These are phyloP conservation scores for Tenthredo amoena DNA, from an alignment of 2,888 invertebrate species.

Conservation along the genomic window DNA sequence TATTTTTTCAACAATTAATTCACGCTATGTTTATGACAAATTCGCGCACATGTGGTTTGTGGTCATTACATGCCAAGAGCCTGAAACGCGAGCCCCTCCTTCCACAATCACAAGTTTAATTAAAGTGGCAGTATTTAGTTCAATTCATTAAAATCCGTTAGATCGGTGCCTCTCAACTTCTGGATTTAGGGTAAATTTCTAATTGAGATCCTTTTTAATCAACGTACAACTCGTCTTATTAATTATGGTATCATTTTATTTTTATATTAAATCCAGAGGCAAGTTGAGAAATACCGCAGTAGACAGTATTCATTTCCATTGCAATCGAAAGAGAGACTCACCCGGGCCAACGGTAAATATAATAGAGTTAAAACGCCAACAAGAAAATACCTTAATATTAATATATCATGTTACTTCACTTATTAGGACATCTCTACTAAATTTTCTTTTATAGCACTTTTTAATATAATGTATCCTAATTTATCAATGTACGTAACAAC, in stretches of 20 bases:
- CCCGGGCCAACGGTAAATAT: slow-evolving; percentile 68
- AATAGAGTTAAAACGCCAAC: slow-evolving; percentile 75
- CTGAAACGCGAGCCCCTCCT: slow-evolving; percentile 68
- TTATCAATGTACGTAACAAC: slow-evolving; percentile 75
- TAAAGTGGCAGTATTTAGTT: slow-evolving; percentile 69
- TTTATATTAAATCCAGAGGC: neutral
- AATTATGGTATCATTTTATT: slow-evolving; percentile 46
- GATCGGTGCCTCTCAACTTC: slow-evolving; percentile 60
- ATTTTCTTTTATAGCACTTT: slow-evolving; percentile 67
- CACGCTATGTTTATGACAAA: slow-evolving; percentile 64
- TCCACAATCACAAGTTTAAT: slow-evolving; percentile 61
- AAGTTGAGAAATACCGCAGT: slow-evolving; percentile 52
- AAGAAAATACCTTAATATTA: slow-evolving; percentile 73
- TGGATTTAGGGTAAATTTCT: slow-evolving; percentile 30
- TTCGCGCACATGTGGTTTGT: slow-evolving; percentile 66
- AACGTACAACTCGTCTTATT: slow-evolving; percentile 57
- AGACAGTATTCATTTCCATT: slow-evolving; percentile 54
- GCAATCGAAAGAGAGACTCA: slow-evolving; percentile 70
- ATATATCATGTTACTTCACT: slow-evolving; percentile 65
- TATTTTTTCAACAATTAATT: slow-evolving; percentile 57
- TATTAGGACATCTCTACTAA: slow-evolving; percentile 72
- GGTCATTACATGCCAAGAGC: slow-evolving; percentile 73
- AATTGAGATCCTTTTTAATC: slow-evolving; percentile 26
- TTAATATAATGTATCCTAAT: slow-evolving; percentile 63
- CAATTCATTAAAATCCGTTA: slow-evolving; percentile 61